Base-by-base conservation (phyloP, 2,113 vertebrate species). In the Prunella fulvescens region DNA sequence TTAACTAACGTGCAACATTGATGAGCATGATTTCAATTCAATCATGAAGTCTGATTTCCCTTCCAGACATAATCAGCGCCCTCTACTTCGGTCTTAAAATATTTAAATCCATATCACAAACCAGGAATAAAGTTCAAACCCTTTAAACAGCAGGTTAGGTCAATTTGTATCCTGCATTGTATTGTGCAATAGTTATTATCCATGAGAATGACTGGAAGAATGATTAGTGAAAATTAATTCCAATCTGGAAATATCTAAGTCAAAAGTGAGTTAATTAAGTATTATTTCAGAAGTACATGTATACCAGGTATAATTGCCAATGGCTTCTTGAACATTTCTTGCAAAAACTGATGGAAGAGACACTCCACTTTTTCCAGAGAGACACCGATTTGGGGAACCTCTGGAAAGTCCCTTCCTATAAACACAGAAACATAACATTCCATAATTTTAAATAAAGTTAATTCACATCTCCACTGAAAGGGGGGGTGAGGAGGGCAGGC, bases 351-450 rank as follows among this genome's bases (percentile, higher is more conserved):
- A 47, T 91, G 97, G 97, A 81, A 97, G 94, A 92, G 88, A 93
- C 28, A 86, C 89, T 65, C 82, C 78, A 60, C 33, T 93, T 93
- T 94, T 98, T 51, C 91, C 94, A 28, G 91, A 93, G 65, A 96
- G 61, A 66, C 78, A 88, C 6, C 3, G 60, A 62, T 81, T 95
- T 54, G 83, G 60, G 23, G 78, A 81, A 91, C 61, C 69, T 85
- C 91, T 96, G 54, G 90, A 96, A n/a, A 98, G 76, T 22, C 97
- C 98, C 89, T 95, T 98, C 83, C 98, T 98, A 54, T 33, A 95
- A 82, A 86, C 17, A 97, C 11, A 90, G 42, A 73, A 71, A 91
- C 45, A 74, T 29, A 80, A 24, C 2, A 88, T 62, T 73, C 9
- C 7, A 31, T 82, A 64, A 29, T 45, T 71, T 65, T 48, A 88